Evolutionary conservation across 2,113 vertebrate species (phyloP).

Genomic region (Nasalis larvatus): DNA sequence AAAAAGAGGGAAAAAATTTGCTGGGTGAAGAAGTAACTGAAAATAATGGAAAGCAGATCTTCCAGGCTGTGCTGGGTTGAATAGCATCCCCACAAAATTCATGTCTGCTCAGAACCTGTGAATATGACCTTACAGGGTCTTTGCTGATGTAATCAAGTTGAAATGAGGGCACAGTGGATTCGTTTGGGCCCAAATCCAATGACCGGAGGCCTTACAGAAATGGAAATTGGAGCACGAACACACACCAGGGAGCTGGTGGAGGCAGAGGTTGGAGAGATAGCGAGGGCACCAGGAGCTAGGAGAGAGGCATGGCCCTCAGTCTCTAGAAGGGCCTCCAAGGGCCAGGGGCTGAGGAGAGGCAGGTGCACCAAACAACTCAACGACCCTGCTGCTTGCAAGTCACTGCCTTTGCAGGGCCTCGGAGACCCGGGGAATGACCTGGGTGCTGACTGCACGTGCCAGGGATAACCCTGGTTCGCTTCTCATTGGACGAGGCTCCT

Average conservation of each 20-base stretch:
- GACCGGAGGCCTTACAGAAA: neutral
- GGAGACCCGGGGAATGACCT: too few relatives aligned
- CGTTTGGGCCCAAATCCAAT: neutral
- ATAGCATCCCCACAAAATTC: neutral
- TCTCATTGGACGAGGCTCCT: neutral
- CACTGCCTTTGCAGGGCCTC: neutral
- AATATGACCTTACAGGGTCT: neutral
- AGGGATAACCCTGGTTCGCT: neutral
- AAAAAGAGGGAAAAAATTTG: too few relatives aligned
- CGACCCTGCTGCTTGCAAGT: neutral
- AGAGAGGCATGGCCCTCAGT: neutral
- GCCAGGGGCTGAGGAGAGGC: neutral
- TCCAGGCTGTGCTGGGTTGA: neutral
- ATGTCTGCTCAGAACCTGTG: neutral
- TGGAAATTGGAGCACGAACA: neutral
- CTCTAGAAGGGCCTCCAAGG: neutral
- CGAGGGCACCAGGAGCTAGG: neutral
- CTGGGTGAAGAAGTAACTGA: neutral
- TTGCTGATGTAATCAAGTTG: neutral
- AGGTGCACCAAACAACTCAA: neutral
- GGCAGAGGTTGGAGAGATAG: neutral
- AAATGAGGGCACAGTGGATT: neutral
- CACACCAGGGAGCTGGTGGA: neutral
- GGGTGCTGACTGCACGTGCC: neutral
- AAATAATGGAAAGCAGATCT: neutral